phyloP scores from a whole-genome alignment of 2,113 vertebrate species.

The Strix uralensis region DNA sequence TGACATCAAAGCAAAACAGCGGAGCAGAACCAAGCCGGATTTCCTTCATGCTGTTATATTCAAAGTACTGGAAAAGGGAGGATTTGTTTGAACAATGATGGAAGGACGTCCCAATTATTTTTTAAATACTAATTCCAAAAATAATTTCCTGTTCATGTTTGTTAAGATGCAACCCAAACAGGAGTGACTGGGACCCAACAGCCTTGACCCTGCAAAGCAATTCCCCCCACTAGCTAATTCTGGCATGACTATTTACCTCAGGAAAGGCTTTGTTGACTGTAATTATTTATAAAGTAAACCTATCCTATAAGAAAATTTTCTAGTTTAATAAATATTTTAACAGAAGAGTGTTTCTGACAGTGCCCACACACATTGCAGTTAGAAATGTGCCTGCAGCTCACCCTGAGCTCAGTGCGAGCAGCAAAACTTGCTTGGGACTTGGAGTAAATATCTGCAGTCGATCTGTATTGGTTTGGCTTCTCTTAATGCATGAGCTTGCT shows the following conservation, averaged over 20 bases:
- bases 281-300: background rate
- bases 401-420: background rate
- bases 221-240: background rate
- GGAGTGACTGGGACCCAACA: background rate
- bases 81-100: background rate
- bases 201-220: background rate
- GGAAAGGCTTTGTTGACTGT: background rate
- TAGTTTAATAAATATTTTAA: constrained; percentile 36
- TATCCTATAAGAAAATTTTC: background rate
- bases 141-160: background rate
- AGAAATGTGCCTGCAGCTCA: background rate
- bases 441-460: background rate
- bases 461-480: background rate
- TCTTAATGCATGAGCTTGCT: background rate
- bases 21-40: constrained; percentile 72
- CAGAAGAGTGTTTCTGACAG: background rate
- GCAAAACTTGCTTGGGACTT: background rate
- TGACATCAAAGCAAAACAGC: constrained; percentile 77
- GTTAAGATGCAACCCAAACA: background rate
- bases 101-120: background rate
- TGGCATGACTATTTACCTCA: background rate
- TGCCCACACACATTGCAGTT: background rate
- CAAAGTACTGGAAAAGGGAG: constrained; percentile 75
- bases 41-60: constrained; percentile 77
- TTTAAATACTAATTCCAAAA: background rate